These are phyloP conservation scores for Parauchenoglanis ngamensis DNA, from an alignment of 2,797 vertebrate genomes.

Conservation along the genomic window DNA sequence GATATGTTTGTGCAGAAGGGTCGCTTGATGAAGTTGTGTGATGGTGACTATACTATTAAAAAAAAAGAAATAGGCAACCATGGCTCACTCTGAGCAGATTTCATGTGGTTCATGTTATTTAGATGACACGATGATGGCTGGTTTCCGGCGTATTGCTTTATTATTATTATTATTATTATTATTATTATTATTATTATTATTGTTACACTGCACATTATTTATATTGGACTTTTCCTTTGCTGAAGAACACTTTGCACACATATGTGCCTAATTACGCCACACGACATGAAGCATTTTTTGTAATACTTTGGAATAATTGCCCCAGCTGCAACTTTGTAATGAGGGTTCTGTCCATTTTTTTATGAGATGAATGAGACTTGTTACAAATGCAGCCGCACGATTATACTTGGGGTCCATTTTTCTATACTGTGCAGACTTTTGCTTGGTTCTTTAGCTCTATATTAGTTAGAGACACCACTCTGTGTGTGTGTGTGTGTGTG, in stretches of 20 bases:
- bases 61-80: slow-evolving; percentile 82
- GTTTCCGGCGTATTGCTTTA: neutral
- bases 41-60: slow-evolving; percentile 83
- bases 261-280: slow-evolving; percentile 40
- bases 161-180: slow-evolving; percentile 35
- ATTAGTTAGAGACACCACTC: slow-evolving; percentile 30
- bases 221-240: neutral
- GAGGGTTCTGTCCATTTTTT: slow-evolving; percentile 29
- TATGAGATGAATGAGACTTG: slow-evolving; percentile 29
- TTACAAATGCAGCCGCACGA: slow-evolving; percentile 33
- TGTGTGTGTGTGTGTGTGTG: too few species aligned
- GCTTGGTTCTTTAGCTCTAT: slow-evolving; percentile 27
- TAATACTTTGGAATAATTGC: slow-evolving; percentile 23
- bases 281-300: slow-evolving; percentile 11
- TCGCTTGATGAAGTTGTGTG: slow-evolving; percentile 84
- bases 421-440: slow-evolving; percentile 26
- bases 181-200: slow-evolving; percentile 33
- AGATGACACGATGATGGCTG: slow-evolving; percentile 3
- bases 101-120: slow-evolving; percentile 60
- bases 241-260: slow-evolving; percentile 22
- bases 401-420: slow-evolving; percentile 28
- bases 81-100: slow-evolving; percentile 79
- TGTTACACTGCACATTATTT: neutral
- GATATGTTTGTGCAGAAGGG: slow-evolving; percentile 82
- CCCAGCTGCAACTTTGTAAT: slow-evolving; percentile 26